phyloP scores from a whole-genome alignment of 1,140 invertebrate species.

The Drosophila carrolli region DNA sequence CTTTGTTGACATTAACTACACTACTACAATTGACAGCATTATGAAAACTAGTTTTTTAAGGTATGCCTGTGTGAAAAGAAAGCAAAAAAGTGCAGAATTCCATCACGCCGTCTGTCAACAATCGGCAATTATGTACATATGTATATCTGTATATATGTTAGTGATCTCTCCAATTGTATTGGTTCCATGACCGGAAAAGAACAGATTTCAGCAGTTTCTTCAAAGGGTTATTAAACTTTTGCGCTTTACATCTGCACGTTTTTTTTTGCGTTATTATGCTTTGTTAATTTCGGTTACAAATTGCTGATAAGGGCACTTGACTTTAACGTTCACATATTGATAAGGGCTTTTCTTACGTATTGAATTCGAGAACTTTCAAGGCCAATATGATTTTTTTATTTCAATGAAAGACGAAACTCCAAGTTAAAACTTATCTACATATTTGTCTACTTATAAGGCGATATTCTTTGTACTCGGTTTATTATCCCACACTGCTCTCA shows the following conservation, averaged over 20 bases:
- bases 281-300: conserved; percentile 13
- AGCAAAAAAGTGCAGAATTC: conserved; percentile 42
- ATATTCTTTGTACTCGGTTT: no score
- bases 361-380: neutral
- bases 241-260: conserved; percentile 7
- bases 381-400: no score
- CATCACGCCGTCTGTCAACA: conserved; percentile 30
- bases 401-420: no score
- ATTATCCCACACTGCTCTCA: no score
- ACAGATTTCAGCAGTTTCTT: conserved; percentile 43
- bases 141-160: neutral
- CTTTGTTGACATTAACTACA: conserved; percentile 14
- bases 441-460: no score
- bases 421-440: no score
- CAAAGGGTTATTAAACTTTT: conserved; percentile 32
- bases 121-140: conserved; percentile 27
- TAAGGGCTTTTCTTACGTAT: conserved; percentile 7
- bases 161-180: conserved; percentile 7
- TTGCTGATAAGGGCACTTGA: conserved; percentile 2
- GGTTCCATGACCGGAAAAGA: conserved; percentile 16
- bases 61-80: conserved; percentile 12
- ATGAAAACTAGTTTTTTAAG: conserved; percentile 62
- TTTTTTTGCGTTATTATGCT: conserved; percentile 1
- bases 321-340: neutral
- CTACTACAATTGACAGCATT: conserved; percentile 3